Conservation (phyloP, 2,888 invertebrate species). For the Thymelicus sylvestris region DNA sequence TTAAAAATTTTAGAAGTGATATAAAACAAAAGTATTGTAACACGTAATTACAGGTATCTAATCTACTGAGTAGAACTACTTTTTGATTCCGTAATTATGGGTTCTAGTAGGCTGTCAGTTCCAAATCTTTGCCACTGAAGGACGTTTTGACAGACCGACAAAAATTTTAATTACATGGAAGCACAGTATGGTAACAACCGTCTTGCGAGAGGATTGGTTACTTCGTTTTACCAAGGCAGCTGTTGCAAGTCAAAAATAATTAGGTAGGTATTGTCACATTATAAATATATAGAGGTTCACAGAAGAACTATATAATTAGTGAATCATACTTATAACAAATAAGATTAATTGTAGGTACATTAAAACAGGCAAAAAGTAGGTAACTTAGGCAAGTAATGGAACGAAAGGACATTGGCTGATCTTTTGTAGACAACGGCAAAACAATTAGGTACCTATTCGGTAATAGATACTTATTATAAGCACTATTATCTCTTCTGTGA, state of each 20-base stretch:
- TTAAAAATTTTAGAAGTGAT: slow-evolving; percentile 29
- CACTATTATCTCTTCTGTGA: too few species aligned
- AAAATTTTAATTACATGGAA: slow-evolving; percentile 74
- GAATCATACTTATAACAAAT: too few species aligned
- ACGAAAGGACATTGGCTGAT: too few species aligned
- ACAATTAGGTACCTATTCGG: too few species aligned
- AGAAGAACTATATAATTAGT: too few species aligned
- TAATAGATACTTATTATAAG: too few species aligned
- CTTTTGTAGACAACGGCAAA: too few species aligned
- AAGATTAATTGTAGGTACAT: too few species aligned
- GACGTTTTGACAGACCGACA: slow-evolving; percentile 78
- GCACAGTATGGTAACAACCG: slow-evolving; percentile 38
- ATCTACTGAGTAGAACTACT: slow-evolving; percentile 38
- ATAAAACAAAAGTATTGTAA: slow-evolving; percentile 50
- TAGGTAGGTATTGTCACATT: too few species aligned
- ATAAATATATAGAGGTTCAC: too few species aligned
- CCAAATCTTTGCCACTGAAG: slow-evolving; percentile 67
- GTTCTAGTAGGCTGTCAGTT: slow-evolving; percentile 66
- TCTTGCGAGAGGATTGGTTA: slow-evolving; percentile 37
- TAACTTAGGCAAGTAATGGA: too few species aligned
- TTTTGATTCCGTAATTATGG: slow-evolving; percentile 62
- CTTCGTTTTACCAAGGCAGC: slow-evolving; percentile 35
- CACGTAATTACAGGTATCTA: slow-evolving; percentile 54
- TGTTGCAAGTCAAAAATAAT: neutral
- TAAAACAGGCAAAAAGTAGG: too few species aligned